Percentiles rank a stretch among this genome's conserved stretches.
phyloP scores from a whole-genome alignment of 2,797 vertebrate species.

The Champsocephalus gunnari region DNA sequence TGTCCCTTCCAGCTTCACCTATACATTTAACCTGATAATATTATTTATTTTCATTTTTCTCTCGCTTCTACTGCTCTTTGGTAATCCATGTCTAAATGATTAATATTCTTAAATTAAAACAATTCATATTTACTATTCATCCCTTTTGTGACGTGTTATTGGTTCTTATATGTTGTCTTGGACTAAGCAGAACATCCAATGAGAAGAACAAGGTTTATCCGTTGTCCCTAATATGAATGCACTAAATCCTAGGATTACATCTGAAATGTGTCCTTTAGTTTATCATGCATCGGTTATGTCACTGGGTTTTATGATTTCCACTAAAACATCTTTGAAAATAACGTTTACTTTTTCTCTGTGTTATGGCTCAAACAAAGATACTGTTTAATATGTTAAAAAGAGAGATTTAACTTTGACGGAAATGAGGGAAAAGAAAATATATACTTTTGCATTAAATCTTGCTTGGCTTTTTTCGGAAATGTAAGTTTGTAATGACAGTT shows the following conservation, averaged over 20 bases:
- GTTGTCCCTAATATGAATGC: neutral
- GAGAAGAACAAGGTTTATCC: neutral
- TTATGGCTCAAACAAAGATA: too few relatives aligned
- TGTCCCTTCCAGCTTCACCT: neutral
- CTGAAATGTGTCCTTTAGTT: neutral
- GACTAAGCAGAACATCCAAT: neutral
- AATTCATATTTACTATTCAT: neutral
- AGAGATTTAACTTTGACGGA: too few relatives aligned
- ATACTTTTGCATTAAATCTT: too few relatives aligned
- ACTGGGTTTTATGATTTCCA: conserved; percentile 1
- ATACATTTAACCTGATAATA: neutral
- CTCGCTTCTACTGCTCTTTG: neutral
- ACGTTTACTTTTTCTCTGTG: neutral
- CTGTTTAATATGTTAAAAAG: too few relatives aligned
- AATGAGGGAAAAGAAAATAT: too few relatives aligned
- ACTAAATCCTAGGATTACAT: conserved; percentile 19
- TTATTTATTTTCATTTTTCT: neutral
- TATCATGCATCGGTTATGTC: neutral
- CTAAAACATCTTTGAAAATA: neutral
- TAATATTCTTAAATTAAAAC: neutral
- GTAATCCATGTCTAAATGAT: neutral
- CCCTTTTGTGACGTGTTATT: neutral
- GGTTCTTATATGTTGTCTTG: neutral
- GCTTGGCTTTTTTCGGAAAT: too few relatives aligned
- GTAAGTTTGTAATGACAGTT: too few relatives aligned